Conservation (phyloP, 1,140 invertebrate genomes). For the Cecropterus lyciades region DNA sequence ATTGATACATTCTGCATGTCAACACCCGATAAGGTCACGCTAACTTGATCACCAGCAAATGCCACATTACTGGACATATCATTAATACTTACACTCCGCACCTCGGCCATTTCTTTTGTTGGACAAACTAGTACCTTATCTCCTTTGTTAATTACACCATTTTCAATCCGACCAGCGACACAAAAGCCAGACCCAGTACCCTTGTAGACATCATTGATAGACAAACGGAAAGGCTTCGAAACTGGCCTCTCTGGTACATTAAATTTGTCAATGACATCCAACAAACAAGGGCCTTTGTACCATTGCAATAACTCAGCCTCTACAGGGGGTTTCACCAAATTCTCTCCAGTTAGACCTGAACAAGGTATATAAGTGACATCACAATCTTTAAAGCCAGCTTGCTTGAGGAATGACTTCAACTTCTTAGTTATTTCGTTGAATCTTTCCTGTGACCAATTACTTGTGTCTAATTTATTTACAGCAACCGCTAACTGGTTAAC, state of each 20-base stretch:
- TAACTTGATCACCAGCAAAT: conserved; percentile 97
- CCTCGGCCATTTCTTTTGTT: conserved; percentile 89
- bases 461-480: conserved; percentile 94
- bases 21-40: conserved; percentile 91
- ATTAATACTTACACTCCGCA: conserved; percentile 91
- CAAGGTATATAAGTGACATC: conserved; percentile 97
- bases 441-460: conserved; percentile 91
- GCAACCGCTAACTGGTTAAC: conserved; percentile 94
- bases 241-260: conserved; percentile 93
- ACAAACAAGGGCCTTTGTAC: conserved; percentile 93
- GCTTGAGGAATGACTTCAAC: conserved; percentile 95
- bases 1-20: conserved; percentile 94
- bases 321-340: conserved; percentile 90
- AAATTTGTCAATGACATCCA: conserved; percentile 94
- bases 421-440: conserved; percentile 95
- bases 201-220: conserved; percentile 98
- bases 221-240: conserved; percentile 95
- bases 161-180: conserved; percentile 95
- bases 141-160: conserved; percentile 92
- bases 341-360: conserved; percentile 97
- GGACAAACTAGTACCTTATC: conserved; percentile 96
- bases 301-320: conserved; percentile 89
- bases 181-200: conserved; percentile 94
- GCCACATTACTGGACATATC: conserved; percentile 89
- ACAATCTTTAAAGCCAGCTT: conserved; percentile 96